Evolutionary conservation across 2,888 invertebrate species (phyloP), one percentile per base, ranked within the genome.

Genomic region (Platycheirus rosarum): DNA sequence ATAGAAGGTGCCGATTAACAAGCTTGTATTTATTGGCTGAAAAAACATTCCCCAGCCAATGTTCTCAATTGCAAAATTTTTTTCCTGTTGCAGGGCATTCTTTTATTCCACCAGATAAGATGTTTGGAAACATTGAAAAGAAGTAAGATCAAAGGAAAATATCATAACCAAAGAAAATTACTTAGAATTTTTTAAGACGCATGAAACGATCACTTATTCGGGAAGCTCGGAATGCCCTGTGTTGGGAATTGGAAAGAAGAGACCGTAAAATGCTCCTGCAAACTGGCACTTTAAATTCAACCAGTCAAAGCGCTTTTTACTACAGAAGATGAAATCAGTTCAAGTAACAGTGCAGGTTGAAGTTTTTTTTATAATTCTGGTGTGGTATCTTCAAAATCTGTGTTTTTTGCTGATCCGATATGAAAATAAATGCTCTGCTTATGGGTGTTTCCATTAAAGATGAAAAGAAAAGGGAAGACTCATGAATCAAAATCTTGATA

Each of bases 41-140:
- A 32, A 35, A 53, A 53, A 53, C 35, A n/a, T n/a, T 53, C 18
- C 11, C 13, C 18, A 53, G 11, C 0, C 18, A 40, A 26, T 42
- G 57, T 44, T 26, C 13, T 16, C 14, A 42, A 5, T 14, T 42
- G 23, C 13, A 62, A 62, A n/a, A 32, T 49, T 7, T 49, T 40
- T 49, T 14, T 6, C 44, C 20, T 51, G 49, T 26, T 66, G 51
- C 26, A 5, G 53, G 29, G 3, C 20, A 42, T 42, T 49, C 42
- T 53, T 42, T 68, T 32, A 68, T 53, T 44, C 66, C 51, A 66
- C 65, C 51, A 29, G 51, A 42, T 66, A 66, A 18, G 35, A 35
- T 63, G 35, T 63, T 35, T 35, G 48, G 48, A 63, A 63, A 63
- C 48, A 63, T 48, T 9, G 35, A 35, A 8, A 23, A 23, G 6